A percentile compares a stretch with the other conserved stretches of the same genome.
Evolutionary conservation across 2,888 invertebrate species (phyloP).

Genomic region (Epinotia nisella): DNA sequence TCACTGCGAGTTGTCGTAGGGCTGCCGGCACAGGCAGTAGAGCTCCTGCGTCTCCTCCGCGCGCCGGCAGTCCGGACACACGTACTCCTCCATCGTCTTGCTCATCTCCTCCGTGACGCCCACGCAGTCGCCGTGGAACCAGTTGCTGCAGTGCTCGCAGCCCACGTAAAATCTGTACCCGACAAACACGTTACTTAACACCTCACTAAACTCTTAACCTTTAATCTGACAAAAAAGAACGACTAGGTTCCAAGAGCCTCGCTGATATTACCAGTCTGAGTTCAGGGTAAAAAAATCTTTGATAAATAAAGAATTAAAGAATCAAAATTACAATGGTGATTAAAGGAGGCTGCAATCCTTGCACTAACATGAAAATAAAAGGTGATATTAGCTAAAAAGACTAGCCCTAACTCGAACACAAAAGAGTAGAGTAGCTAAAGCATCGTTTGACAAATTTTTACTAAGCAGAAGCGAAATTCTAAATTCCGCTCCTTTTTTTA

Average conservation of each 20-base stretch:
- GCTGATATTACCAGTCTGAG: neutral
- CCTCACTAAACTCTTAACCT: neutral
- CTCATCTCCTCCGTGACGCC: conserved; percentile 96
- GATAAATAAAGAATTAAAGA: too few relatives aligned
- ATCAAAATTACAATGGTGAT: too few relatives aligned
- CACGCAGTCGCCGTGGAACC: conserved; percentile 99
- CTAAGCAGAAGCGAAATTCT: too few relatives aligned
- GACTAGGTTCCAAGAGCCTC: neutral
- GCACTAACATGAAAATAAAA: too few relatives aligned
- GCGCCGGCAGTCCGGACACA: conserved; percentile 93
- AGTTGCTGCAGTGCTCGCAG: conserved; percentile 98
- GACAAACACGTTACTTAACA: neutral
- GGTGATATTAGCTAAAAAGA: too few relatives aligned
- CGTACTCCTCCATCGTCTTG: conserved; percentile 94
- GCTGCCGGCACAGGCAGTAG: conserved; percentile 97
- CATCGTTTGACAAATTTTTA: too few relatives aligned
- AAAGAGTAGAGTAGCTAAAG: too few relatives aligned
- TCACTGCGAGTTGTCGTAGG: conserved; percentile 98
- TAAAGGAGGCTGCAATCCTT: too few relatives aligned
- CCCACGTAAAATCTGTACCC: conserved; percentile 95
- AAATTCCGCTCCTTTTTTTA: too few relatives aligned
- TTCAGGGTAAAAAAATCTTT: too few relatives aligned
- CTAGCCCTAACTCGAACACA: too few relatives aligned
- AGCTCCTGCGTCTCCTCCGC: conserved; percentile 95
- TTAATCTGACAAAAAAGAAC: neutral